phyloP scores from a whole-genome alignment of 2,797 vertebrate genomes.

The Mus minutoides region DNA sequence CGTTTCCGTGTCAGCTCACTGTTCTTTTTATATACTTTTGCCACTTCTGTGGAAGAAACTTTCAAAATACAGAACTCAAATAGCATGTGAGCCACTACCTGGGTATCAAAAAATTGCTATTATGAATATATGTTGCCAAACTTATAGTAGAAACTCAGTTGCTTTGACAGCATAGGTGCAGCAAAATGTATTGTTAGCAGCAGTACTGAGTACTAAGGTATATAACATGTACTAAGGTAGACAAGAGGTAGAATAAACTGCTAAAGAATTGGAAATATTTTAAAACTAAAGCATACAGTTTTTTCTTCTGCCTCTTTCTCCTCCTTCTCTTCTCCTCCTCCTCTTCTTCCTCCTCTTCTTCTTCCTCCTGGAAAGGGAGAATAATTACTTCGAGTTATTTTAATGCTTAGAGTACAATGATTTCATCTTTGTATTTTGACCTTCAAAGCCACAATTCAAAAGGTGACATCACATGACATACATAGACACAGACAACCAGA shows the following conservation, averaged over 20 bases:
- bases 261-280: conserved; percentile 27
- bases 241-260: neutral
- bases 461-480: neutral
- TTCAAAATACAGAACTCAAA: neutral
- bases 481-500: neutral
- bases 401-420: neutral
- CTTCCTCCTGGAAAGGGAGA: neutral
- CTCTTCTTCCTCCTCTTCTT: neutral
- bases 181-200: neutral
- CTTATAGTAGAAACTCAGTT: neutral
- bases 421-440: conserved; percentile 46
- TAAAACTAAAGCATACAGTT: neutral
- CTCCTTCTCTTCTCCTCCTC: neutral
- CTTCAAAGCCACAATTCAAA: conserved; percentile 11
- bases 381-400: neutral
- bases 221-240: neutral
- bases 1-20: neutral
- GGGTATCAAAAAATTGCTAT: neutral
- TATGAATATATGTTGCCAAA: neutral
- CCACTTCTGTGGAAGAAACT: neutral
- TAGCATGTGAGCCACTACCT: neutral
- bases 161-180: conserved; percentile 5
- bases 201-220: neutral
- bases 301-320: neutral
- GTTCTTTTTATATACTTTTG: neutral